Evolutionary conservation across 2,888 invertebrate species (phyloP), one percentile per base, ranked within the genome.

Genomic region (Trichopria drosophilae): DNA sequence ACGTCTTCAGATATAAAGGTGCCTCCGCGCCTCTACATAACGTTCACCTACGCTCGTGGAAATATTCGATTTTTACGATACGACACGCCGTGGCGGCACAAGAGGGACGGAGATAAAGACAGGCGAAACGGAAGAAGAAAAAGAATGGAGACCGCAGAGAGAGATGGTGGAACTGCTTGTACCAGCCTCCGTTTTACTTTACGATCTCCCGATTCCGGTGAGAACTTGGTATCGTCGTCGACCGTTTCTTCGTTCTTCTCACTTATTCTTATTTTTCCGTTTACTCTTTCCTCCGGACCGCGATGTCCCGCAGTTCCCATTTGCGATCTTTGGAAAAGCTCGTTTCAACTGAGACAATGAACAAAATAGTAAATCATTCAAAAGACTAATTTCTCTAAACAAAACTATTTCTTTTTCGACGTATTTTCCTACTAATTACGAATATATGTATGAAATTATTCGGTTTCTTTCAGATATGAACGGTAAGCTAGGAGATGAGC

Each of bases 51-150:
- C 65, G 61, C 61, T 61, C 56, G 63, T 58, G 61, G 64, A 68
- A 68, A 70, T 69, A 71, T 70, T 71, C 70, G 69, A 71, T 71
- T 71, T 71, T 71, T 69, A 69, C 68, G 68, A 70, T 68, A 66
- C 66, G 60, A 43, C 28, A 13, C 60, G 43, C 51, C 52, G 53
- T 47, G 48, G 55, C 55, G 29, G 22, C 20, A 35, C 13, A 36
- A 44, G 51, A 53, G 57, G 51, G 53, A 51, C n/a, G 20, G 28
- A 34, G 35, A n/a, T 10, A 12, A n/a, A 16, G 20, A 19, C 18
- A n/a, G n/a, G n/a, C n/a, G n/a, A n/a, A n/a, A n/a, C n/a, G n/a
- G n/a, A n/a, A n/a, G n/a, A n/a, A n/a, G n/a, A n/a, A n/a, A n/a
- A n/a, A n/a, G 54, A 16, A 5, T 3, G n/a, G n/a, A 13, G 48